Evolutionary conservation across 2,888 invertebrate genomes (phyloP), one percentile per base, ranked within the genome.

Genomic region (Phasia obesa): DNA sequence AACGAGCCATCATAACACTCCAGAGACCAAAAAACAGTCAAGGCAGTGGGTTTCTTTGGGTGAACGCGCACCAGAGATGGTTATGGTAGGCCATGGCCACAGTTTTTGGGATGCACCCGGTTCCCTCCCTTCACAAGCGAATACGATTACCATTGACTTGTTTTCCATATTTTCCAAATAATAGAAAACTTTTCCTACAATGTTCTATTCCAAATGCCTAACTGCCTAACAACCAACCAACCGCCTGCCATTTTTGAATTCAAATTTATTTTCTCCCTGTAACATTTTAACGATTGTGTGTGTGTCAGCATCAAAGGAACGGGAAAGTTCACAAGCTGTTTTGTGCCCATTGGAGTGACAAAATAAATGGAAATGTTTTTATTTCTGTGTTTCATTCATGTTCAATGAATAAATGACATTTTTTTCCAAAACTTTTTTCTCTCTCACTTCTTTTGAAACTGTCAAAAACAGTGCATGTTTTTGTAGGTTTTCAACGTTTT

Each of bases 401-500:
- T 57, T 77, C 76, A 73, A 67, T 67, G 75, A 79, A 59, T 76
- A 71, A 69, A 74, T 74, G 80, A 75, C 75, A 76, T 69, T 75
- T 59, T 62, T 35, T 35, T 11, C 11, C 3, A 35, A 35, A 35
- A 5, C 11, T 53, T 42, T 53, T 44, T 25, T 3, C 9, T 31
- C 13, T 15, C 53, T 17, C 27, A 21, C 53, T 59, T 77, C 47
- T 64, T 60, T 73, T 44, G 57, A 70, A 75, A 47, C 70, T 83
- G 83, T 83, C 83, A 83, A 75, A 83, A 83, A 57, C 83, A 81
- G 51, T 44, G 5, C 0, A 23, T 51, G 51, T 59, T 78, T 78
- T 75, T 82, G 67, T 81, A 77, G 77, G 81, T 77, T 81, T 81
- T 77, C 81, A 73, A 73, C n/a, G n/a, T n/a, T n/a, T n/a, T n/a